Evolutionary conservation across 2,888 invertebrate genomes (phyloP).

Genomic region (Diarsia rubi): DNA sequence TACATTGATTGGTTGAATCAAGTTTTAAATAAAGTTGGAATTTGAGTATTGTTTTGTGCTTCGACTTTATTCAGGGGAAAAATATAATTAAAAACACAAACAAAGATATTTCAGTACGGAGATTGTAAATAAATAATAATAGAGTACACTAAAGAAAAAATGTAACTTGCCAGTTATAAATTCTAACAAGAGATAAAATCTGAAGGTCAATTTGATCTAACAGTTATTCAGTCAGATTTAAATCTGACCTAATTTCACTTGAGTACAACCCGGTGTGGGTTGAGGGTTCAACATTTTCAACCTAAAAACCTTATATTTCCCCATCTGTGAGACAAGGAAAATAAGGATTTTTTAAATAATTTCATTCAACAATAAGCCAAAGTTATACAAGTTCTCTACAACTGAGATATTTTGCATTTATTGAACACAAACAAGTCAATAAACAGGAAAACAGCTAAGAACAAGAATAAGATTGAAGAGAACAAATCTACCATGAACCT

Average conservation of each 20-base stretch:
- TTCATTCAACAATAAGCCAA: neutral
- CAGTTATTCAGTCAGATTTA: conserved; percentile 25
- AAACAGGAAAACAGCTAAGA: conserved; percentile 6
- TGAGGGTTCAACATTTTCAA: neutral
- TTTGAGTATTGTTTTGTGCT: neutral
- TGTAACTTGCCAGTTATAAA: neutral
- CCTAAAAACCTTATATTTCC: no score
- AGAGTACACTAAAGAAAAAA: neutral
- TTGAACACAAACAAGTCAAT: conserved; percentile 26
- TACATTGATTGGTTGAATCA: neutral
- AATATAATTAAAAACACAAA: no score
- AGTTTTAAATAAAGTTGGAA: neutral
- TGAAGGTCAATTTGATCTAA: conserved; percentile 33
- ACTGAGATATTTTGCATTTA: neutral
- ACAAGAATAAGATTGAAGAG: neutral
- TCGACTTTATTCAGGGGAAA: neutral
- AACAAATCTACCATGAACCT: neutral
- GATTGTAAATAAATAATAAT: neutral
- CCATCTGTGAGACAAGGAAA: no score
- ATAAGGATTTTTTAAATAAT: no score
- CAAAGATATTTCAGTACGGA: neutral
- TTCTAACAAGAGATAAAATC: conserved; percentile 16
- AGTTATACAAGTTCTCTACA: neutral
- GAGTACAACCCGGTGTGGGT: conserved; percentile 18
- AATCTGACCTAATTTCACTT: conserved; percentile 41